Conservation (phyloP, 2,888 invertebrate species). For the Cataglyphis albicans region DNA sequence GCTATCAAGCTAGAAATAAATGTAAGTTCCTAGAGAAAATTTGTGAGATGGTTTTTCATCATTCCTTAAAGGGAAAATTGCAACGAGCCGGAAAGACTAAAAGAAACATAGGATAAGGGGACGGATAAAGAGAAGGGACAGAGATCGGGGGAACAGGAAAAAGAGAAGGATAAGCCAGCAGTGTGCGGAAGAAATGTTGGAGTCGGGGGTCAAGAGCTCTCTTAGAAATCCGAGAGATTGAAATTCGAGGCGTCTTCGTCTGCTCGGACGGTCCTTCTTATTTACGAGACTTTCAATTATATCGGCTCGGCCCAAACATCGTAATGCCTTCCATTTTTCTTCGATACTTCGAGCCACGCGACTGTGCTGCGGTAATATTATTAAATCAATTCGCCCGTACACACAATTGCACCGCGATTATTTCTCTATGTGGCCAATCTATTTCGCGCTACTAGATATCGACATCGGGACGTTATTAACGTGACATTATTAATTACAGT, state of each 20-base stretch:
- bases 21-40: slow-evolving; percentile 61
- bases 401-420: slow-evolving; percentile 34
- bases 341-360: slow-evolving; percentile 47
- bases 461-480: slow-evolving; percentile 12
- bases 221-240: slow-evolving; percentile 68
- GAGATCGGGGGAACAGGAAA: neutral
- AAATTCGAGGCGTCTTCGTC: slow-evolving; percentile 66
- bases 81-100: slow-evolving; percentile 48
- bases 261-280: slow-evolving; percentile 64
- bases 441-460: slow-evolving; percentile 56
- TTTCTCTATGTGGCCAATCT: slow-evolving; percentile 30
- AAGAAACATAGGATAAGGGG: slow-evolving; percentile 27
- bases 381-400: slow-evolving; percentile 27
- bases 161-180: slow-evolving; percentile 11
- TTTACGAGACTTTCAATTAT: slow-evolving; percentile 74
- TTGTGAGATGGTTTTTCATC: slow-evolving; percentile 54
- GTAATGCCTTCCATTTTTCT: slow-evolving; percentile 57
- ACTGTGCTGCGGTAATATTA: slow-evolving; percentile 42
- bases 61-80: slow-evolving; percentile 52
- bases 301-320: slow-evolving; percentile 36
- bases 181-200: slow-evolving; percentile 61
- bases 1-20: slow-evolving; percentile 54
- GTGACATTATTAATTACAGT: slow-evolving; percentile 14
- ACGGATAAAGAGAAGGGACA: neutral
- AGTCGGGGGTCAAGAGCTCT: slow-evolving; percentile 69